phyloP scores from a whole-genome alignment of 2,113 vertebrate genomes.

The Melanostigma gelatinosum region DNA sequence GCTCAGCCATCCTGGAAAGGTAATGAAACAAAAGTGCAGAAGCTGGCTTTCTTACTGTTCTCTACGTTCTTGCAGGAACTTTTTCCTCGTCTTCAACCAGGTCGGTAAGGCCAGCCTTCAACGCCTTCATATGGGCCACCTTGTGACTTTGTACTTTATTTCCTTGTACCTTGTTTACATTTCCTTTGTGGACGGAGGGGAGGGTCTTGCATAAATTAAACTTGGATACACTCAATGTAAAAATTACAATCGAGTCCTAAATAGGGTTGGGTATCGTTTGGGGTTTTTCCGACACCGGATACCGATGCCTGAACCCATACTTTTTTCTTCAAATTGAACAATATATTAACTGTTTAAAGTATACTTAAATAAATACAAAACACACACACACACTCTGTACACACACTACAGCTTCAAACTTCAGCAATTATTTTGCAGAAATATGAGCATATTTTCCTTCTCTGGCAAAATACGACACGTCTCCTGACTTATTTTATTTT shows the following conservation, averaged over 20 bases:
- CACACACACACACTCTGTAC: too few relatives aligned
- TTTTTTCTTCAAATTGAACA: too few relatives aligned
- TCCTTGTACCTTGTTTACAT: conserved; percentile 5
- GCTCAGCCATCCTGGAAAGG: neutral
- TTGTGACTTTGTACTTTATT: conserved; percentile 6
- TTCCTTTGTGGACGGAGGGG: neutral
- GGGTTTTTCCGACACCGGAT: too few relatives aligned
- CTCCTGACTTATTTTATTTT: too few relatives aligned
- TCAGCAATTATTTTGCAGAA: too few relatives aligned
- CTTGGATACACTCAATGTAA: neutral
- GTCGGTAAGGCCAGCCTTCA: neutral
- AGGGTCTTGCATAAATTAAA: conserved; percentile 7
- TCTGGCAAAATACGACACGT: too few relatives aligned
- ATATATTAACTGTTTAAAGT: too few relatives aligned
- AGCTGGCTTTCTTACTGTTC: neutral
- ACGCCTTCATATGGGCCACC: neutral
- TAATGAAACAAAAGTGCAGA: neutral
- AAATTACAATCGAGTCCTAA: neutral
- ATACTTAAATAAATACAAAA: too few relatives aligned
- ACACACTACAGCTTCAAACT: too few relatives aligned
- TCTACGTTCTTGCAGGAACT: neutral
- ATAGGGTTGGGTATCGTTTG: neutral
- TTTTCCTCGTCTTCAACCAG: neutral
- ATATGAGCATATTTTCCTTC: too few relatives aligned
- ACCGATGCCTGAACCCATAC: too few relatives aligned